phyloP scores from a whole-genome alignment of 2,888 invertebrate species.

The Pyrgus malvae region DNA sequence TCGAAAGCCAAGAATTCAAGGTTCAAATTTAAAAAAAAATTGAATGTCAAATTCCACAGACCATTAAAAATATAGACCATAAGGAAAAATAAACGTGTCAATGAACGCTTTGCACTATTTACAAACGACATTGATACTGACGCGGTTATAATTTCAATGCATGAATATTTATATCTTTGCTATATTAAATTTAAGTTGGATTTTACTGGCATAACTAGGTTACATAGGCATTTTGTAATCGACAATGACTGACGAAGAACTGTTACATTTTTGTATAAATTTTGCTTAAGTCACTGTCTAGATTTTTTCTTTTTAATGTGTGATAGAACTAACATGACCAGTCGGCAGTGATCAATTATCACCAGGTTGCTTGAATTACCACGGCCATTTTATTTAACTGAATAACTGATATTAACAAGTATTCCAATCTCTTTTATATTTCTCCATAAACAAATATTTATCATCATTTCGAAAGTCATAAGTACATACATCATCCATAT shows the following conservation, averaged over 20 bases:
- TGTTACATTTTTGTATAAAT: neutral
- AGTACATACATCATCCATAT: no score
- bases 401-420: no score
- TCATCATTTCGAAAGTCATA: no score
- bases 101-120: constrained; percentile 9
- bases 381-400: no score
- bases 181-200: constrained; percentile 10
- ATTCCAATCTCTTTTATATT: no score
- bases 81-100: neutral
- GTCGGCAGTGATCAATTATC: no score
- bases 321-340: no score
- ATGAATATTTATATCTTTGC: constrained; percentile 13
- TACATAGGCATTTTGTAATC: neutral
- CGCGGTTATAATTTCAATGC: constrained; percentile 6
- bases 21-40: neutral
- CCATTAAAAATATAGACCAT: neutral
- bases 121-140: constrained; percentile 9
- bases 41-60: neutral
- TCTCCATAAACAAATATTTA: no score
- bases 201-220: neutral
- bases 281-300: no score
- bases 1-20: no score
- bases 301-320: no score
- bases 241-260: neutral
- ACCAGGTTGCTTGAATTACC: no score